Evolutionary conservation across 2,113 vertebrate genomes (phyloP), one percentile per base, ranked within the genome.

Genomic region (Neolamprologus variostigma): DNA sequence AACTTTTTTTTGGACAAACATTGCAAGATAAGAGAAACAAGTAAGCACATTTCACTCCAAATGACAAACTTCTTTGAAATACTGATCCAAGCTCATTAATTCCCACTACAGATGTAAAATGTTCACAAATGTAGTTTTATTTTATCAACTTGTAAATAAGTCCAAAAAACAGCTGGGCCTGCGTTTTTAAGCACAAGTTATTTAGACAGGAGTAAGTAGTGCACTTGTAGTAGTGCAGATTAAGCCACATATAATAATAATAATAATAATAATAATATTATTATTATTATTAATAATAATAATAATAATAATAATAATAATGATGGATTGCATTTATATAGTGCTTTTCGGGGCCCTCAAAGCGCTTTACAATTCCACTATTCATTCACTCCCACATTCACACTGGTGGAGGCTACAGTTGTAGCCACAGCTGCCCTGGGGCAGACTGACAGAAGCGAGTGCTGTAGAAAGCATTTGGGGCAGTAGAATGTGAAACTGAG

Each of bases 321-420:
- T 50, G 0, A 13, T 57, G 55, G 55, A 28, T 28, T 28, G 23
- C 13, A 59, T 59, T 16, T 59, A 59, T 59, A 28, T 28, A 59
- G 5, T 0, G 0, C 23, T 59, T 59, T 59, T 59, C 0, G 0
- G 13, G 1, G 8, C 55, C 23, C 55, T 9, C 26, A 28, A 28
- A 59, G 23, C 0, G 3, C 54, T 57, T 2, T 57, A 28, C 7
- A 6, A 59, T 59, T 9, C 26, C 23, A 28, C 13, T 59, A 28
- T 3, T 59, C 26, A 59, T 59, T 16, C 55, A 59, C 55, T 57
- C 23, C 0, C 55, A 14, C 54, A 57, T 57, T 28, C 23, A 57
- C 3, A 57, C 13, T 16, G 55, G 55, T 28, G 55, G 55, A 59
- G 4, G 55, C 55, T 59, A 59, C 55, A 59, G 55, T 5, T 59